These are phyloP conservation scores for Scaptomyza montana DNA, from an alignment of 1,140 invertebrate species.

Conservation along the genomic window DNA sequence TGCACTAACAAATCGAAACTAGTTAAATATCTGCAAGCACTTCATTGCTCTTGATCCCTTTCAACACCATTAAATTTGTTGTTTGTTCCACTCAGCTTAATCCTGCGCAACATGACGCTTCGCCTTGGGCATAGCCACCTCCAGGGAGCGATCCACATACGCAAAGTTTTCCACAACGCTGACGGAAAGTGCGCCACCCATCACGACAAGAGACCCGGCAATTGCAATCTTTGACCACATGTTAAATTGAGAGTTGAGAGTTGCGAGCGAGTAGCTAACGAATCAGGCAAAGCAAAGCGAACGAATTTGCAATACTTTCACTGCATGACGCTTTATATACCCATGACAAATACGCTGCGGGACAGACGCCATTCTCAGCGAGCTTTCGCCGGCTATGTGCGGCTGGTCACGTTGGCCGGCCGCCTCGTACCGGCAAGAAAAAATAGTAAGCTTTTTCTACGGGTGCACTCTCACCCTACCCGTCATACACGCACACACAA, in stretches of 20 bases:
- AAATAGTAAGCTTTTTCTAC: conserved; percentile 31
- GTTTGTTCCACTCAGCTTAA: not conserved
- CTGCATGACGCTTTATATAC: conserved; percentile 59
- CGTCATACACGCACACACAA: not conserved
- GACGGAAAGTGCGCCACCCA: conserved; percentile 50
- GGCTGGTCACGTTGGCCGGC: conserved; percentile 66
- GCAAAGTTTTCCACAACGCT: conserved; percentile 72
- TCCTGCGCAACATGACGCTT: conserved; percentile 48
- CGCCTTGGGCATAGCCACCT: conserved; percentile 61
- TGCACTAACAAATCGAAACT: conserved; percentile 8
- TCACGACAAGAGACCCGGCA: conserved; percentile 53
- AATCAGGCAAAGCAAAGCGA: conserved; percentile 13
- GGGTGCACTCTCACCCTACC: not conserved
- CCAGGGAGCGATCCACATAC: conserved; percentile 69
- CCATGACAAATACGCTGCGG: not conserved
- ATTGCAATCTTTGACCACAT: conserved; percentile 73
- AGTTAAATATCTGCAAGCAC: not conserved
- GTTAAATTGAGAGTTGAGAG: conserved; percentile 3
- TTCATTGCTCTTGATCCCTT: too few relatives aligned
- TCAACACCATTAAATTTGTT: too few relatives aligned
- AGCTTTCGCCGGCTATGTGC: conserved; percentile 55
- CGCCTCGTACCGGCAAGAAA: conserved; percentile 10
- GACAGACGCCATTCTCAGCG: conserved; percentile 16
- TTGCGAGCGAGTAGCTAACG: not conserved
- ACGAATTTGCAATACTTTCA: conserved; percentile 54